Base-by-base conservation (phyloP, 2,797 vertebrate species). In the Pseudochromis fuscus region DNA sequence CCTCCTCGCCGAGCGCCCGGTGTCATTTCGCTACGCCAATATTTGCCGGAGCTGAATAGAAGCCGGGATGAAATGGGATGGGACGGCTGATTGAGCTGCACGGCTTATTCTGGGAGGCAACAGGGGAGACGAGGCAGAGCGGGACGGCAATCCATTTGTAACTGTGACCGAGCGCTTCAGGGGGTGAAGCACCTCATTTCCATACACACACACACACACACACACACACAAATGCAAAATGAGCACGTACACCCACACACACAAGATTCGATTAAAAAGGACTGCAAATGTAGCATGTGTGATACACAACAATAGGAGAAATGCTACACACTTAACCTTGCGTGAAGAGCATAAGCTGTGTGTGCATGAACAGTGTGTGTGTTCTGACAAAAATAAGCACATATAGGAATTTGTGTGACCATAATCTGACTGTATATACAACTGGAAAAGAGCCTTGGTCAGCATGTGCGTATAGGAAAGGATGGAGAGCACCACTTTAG, bases 141-240 rank as follows among this genome's bases (percentile, higher is more conserved):
- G 44, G 66, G 67, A 76, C 9, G 7, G 45, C 64, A 63, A 77
- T 79, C 78, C 68, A 79, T 82, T 86, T 85, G 74, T 74, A 81
- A 76, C 65, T 71, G 67, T 84, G 83, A 79, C 81, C 45, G 44
- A 79, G 37, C 8, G 58, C 75, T 60, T 81, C 40, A 21, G 77
- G 81, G 60, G 55, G 61, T 23, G 25, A 67, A 65, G 27, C 3
- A 25, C 75, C 72, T 79, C 48, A 48, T 85, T 75, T 81, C 50
- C 48, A 68, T 60, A 46, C 12, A 70, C 62, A 57, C 67, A 48
- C 46, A 56, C 45, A 19, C 7, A 48, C 53, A 23, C 19, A 72
- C n/a, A 48, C 35, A 48, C 48, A 44, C 18, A n/a, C 40, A 50
- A 52, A 60, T 65, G 37, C 51, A 60, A 33, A 18, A 38, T 5